Base-by-base conservation (phyloP, 2,797 vertebrate genomes). In the Etheostoma nigrum region DNA sequence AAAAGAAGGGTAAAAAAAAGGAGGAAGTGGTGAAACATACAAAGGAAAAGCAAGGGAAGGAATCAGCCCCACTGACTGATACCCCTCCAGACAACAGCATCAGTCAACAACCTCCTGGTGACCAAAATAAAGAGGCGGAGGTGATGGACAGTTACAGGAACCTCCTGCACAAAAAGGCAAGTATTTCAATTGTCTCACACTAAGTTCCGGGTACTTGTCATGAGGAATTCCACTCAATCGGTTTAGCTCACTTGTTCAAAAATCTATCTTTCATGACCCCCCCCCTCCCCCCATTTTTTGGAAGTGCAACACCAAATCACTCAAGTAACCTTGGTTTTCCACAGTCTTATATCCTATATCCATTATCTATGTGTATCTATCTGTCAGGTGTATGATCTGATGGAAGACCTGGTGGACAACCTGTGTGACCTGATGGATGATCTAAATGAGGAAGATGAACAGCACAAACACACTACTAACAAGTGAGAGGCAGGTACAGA, bases 111-210 rank as follows among this genome's bases (percentile, higher is more conserved):
- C 7, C 52, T 14, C 59, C 53, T 6, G 84, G 70, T 10, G 91
- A 92, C 25, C 82, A 27, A n/a, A 30, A 73, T 18, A 71, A 81
- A 11, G 92, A 94, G 6, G 66, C 75, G 7, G 1, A 87, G 74
- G 30, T 88, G 74, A 88, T 86, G 80, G 64, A 78, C 73, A 87
- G 62, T n/a, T 97, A 96, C 89, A 91, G 6, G 10, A 91, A 91
- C 49, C 90, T 92, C 19, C 93, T 97, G 67, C 85, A 92, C 66
- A 81, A 67, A 60, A 90, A 92, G 89, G 93, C 86, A 63, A 63
- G 77, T 73, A 23, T 44, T 66, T 45, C 4, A 8, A 36, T 55
- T 27, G 19, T 62, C 40, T 67, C 53, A 48, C 36, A 40, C 10
- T 40, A 40, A 11, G 36, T 40, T 12, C 36, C 11, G 36, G 2